Evolutionary conservation across 2,797 vertebrate genomes (phyloP).

Genomic region (Sebastes cheni): DNA sequence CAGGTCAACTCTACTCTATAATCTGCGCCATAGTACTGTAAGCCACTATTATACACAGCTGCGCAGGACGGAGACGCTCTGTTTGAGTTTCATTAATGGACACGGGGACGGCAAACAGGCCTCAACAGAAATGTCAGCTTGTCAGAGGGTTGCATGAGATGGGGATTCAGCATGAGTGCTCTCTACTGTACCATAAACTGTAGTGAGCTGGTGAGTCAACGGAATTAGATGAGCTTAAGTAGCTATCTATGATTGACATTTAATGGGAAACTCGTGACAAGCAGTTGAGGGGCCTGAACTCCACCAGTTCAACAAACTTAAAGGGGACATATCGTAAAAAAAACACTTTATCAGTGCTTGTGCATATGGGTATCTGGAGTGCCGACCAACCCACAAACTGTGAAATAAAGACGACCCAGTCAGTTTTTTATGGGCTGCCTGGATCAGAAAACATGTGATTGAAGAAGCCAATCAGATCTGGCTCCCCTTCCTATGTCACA

Average conservation of each 20-base stretch:
- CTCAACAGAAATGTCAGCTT: not conserved
- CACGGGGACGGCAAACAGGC: not conserved
- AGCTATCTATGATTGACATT: too few species aligned
- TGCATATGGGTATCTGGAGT: too few species aligned
- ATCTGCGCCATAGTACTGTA: not conserved
- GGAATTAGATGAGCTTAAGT: too few species aligned
- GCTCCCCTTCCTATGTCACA: too few species aligned
- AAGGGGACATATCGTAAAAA: too few species aligned
- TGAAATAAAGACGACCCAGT: too few species aligned
- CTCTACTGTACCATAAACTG: not conserved
- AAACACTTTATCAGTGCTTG: rapidly evolving
- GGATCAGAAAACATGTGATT: too few species aligned
- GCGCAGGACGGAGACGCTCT: not conserved
- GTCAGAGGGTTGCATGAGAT: not conserved
- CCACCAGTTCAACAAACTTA: not conserved
- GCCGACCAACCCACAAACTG: too few species aligned
- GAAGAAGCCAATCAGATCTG: too few species aligned
- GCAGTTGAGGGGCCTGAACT: not conserved
- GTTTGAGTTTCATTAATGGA: not conserved
- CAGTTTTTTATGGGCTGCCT: too few species aligned
- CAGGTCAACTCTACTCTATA: not conserved
- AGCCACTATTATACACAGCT: not conserved
- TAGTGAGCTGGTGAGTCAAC: not conserved
- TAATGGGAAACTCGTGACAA: not conserved
- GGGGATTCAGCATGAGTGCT: not conserved